A percentile compares a stretch with the other conserved stretches of the same genome.
These are phyloP conservation scores for Falco naumanni DNA, from an alignment of 2,797 vertebrate species.

Conservation along the genomic window DNA sequence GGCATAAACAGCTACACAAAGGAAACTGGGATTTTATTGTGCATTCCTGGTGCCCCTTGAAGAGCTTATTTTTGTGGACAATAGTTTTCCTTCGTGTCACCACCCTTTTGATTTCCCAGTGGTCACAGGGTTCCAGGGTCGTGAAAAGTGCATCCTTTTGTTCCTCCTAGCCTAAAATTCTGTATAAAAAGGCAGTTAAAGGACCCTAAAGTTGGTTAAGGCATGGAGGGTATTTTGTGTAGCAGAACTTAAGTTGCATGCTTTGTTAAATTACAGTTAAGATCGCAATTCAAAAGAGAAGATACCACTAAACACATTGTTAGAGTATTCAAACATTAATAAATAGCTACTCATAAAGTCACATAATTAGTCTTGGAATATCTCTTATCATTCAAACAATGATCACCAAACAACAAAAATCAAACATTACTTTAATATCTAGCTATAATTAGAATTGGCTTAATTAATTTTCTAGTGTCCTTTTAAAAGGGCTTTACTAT, in stretches of 20 bases:
- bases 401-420: background rate
- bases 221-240: background rate
- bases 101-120: conserved; percentile 71
- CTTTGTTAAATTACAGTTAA: background rate
- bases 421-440: background rate
- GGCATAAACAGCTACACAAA: conserved; percentile 69
- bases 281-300: background rate
- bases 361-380: background rate
- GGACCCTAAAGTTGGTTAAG: conserved; percentile 43
- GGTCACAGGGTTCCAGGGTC: conserved; percentile 74
- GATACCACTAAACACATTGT: background rate
- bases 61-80: conserved; percentile 71
- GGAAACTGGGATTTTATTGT: conserved; percentile 71
- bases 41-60: conserved; percentile 71
- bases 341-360: background rate
- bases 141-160: conserved; percentile 73
- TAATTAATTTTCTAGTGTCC: background rate
- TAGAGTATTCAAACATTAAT: background rate
- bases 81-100: conserved; percentile 71
- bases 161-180: conserved; percentile 58
- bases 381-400: background rate
- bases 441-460: background rate
- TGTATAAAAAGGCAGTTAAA: conserved; percentile 37
- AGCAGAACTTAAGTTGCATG: background rate
- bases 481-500: background rate